These are phyloP conservation scores for Macrosoma leucophasiata DNA, from an alignment of 2,888 invertebrate species.

Conservation along the genomic window DNA sequence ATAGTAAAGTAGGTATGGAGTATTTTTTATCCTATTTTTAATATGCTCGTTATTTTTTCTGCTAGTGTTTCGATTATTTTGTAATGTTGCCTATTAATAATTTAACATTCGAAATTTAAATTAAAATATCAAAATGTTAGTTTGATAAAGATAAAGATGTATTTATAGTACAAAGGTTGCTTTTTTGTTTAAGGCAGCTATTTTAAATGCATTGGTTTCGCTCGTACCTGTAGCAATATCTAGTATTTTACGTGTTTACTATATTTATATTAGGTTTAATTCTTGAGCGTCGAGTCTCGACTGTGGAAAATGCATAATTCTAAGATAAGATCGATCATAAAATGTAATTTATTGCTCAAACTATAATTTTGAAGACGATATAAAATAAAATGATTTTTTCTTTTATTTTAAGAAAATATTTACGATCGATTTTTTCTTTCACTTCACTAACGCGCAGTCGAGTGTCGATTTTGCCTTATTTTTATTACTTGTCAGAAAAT, in stretches of 20 bases:
- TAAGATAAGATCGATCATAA: too few relatives aligned
- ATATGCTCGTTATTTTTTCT: conserved; percentile 32
- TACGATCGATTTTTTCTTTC: too few relatives aligned
- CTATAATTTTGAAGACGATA: too few relatives aligned
- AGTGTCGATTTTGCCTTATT: too few relatives aligned
- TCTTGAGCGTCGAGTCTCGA: too few relatives aligned
- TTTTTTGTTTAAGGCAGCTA: conserved; percentile 34
- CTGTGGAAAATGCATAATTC: too few relatives aligned
- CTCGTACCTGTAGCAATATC: conserved; percentile 49
- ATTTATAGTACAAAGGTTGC: conserved; percentile 56
- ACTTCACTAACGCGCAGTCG: too few relatives aligned
- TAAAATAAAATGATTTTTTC: too few relatives aligned
- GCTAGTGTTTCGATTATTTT: conserved; percentile 21
- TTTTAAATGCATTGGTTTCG: conserved; percentile 46
- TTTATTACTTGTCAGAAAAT: too few relatives aligned
- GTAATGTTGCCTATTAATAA: conserved; percentile 2
- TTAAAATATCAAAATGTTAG: conserved; percentile 25
- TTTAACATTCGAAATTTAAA: neutral
- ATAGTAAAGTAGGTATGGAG: conserved; percentile 37
- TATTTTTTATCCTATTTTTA: conserved; percentile 34
- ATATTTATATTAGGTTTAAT: conserved; percentile 31
- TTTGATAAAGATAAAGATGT: conserved; percentile 15
- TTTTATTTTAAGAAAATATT: too few relatives aligned
- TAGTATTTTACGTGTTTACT: conserved; percentile 46
- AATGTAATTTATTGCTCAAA: too few relatives aligned